Evolutionary conservation across 2,797 vertebrate species (phyloP).

Genomic region (Fringilla coelebs): DNA sequence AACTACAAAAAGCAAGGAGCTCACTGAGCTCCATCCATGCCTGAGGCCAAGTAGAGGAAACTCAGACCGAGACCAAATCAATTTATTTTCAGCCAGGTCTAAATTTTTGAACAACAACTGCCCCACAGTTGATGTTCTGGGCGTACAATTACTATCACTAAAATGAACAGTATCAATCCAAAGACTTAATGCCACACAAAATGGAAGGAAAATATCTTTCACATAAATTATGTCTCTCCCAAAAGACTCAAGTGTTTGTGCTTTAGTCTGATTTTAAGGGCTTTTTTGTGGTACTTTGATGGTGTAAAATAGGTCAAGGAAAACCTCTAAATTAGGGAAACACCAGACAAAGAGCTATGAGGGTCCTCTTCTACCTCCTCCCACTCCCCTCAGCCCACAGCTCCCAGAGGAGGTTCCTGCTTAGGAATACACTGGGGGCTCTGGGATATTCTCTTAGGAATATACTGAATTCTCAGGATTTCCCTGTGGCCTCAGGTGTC

Average conservation of each 20-base stretch:
- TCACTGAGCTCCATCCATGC: not conserved
- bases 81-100: not conserved
- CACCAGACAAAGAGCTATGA: not conserved
- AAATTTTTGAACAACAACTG: not conserved
- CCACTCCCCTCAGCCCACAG: not conserved
- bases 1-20: not conserved
- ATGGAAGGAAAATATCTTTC: not conserved
- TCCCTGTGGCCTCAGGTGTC: fast-evolving
- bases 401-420: not conserved
- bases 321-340: slow-evolving; percentile 17
- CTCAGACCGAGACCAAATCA: not conserved
- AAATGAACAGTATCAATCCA: not conserved
- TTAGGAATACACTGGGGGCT: not conserved
- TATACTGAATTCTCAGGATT: not conserved
- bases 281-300: not conserved
- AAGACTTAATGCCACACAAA: not conserved
- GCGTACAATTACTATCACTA: not conserved
- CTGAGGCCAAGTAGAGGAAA: not conserved
- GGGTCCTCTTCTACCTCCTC: not conserved
- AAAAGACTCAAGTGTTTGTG: not conserved
- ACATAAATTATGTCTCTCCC: not conserved
- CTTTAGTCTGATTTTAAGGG: not conserved
- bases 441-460: not conserved
- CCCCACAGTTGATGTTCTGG: not conserved
- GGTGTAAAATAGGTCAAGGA: not conserved